Percentiles rank a stretch among this genome's conserved stretches.
These are phyloP conservation scores for Gymnogyps californianus DNA, from an alignment of 2,113 vertebrate species.

Conservation along the genomic window DNA sequence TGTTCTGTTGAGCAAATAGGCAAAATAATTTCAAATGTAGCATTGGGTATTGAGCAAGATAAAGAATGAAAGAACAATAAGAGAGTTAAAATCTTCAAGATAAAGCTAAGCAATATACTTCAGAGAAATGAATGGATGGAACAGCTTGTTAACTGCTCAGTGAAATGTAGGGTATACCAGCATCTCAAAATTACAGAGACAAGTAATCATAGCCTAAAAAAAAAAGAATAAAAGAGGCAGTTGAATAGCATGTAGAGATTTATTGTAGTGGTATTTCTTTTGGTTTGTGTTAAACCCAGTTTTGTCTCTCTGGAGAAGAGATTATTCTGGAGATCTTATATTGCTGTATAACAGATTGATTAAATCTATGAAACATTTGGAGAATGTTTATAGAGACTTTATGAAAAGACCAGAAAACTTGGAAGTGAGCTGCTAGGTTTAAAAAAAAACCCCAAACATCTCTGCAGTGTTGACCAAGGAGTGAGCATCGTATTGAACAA, in stretches of 20 bases:
- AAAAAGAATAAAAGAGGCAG: background rate
- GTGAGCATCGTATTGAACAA: background rate
- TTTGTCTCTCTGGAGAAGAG: background rate
- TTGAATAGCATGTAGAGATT: background rate
- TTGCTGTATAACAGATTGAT: background rate
- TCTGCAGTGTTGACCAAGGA: background rate
- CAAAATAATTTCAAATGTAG: background rate
- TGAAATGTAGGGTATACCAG: background rate
- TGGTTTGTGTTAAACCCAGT: background rate
- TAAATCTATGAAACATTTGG: background rate
- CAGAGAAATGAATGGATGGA: background rate
- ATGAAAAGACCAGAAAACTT: background rate
- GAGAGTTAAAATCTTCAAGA: background rate
- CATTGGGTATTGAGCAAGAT: background rate
- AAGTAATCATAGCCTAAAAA: background rate
- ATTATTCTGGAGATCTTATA: background rate
- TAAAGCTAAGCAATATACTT: background rate
- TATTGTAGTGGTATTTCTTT: constrained; percentile 8
- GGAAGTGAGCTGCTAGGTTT: background rate
- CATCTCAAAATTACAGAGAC: background rate
- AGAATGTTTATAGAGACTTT: background rate
- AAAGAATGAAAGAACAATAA: background rate
- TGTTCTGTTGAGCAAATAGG: background rate
- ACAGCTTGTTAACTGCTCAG: constrained; percentile 11
- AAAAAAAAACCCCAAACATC: background rate